These are phyloP conservation scores for Holacanthus passer DNA, from an alignment of 2,113 vertebrate genomes.

Conservation along the genomic window DNA sequence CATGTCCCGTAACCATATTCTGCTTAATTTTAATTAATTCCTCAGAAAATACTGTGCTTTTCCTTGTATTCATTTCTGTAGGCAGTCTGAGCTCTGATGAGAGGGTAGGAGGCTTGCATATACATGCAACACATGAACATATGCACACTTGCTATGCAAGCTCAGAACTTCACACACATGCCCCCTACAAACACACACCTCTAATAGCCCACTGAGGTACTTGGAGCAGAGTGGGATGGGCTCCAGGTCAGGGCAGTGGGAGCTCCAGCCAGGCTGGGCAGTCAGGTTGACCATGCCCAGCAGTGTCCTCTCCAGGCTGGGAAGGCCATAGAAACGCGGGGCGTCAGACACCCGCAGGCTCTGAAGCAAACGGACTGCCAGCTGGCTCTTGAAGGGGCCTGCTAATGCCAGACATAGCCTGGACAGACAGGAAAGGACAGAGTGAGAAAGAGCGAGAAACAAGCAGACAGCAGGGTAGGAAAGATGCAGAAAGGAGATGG, in stretches of 20 bases:
- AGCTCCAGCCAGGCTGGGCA: conserved; percentile 90
- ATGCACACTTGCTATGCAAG: conserved; percentile 21
- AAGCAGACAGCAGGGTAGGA: background rate
- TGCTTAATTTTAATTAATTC: conserved; percentile 77
- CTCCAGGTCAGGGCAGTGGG: conserved; percentile 83
- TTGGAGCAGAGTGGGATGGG: conserved; percentile 89
- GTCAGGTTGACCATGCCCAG: conserved; percentile 92
- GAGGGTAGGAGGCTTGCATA: conserved; percentile 9
- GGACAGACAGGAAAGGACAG: conserved; percentile 51
- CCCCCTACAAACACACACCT: conserved; percentile 81
- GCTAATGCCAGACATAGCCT: conserved; percentile 89
- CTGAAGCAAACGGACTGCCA: conserved; percentile 90
- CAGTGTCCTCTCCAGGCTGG: conserved; percentile 92
- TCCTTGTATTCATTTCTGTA: conserved; percentile 51
- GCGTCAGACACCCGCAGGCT: conserved; percentile 92
- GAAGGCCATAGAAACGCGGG: conserved; percentile 95
- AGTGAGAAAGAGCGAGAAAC: conserved; percentile 15
- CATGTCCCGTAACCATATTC: conserved; percentile 66
- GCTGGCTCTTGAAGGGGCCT: conserved; percentile 89
- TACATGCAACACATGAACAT: conserved; percentile 41
- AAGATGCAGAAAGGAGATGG: background rate
- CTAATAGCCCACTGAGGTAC: conserved; percentile 92
- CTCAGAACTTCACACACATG: conserved; percentile 27
- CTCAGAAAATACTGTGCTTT: conserved; percentile 63
- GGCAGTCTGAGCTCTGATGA: conserved; percentile 37